These are phyloP conservation scores for Heliconius hermathena DNA, from an alignment of 1,140 invertebrate species.

Conservation along the genomic window DNA sequence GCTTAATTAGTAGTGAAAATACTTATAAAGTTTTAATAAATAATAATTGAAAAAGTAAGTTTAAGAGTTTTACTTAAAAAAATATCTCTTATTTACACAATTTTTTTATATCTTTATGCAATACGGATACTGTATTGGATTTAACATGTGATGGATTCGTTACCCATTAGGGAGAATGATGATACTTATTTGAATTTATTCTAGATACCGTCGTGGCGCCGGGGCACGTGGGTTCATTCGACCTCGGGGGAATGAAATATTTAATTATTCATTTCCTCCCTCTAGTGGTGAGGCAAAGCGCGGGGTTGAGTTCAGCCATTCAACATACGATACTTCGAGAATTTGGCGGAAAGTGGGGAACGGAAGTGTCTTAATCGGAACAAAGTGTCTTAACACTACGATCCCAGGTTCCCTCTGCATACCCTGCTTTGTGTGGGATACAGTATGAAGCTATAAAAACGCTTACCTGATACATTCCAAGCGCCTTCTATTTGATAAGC, in stretches of 20 bases:
- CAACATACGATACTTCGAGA: background rate
- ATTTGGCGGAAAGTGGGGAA: background rate
- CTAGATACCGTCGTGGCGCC: background rate
- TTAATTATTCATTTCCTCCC: background rate
- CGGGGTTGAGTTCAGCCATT: background rate
- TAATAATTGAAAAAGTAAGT: no score
- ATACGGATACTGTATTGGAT: no score
- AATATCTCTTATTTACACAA: no score
- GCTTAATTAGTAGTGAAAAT: no score
- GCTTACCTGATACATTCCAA: slow-evolving; percentile 79
- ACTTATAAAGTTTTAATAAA: no score
- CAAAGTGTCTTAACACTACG: background rate
- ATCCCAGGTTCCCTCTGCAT: background rate
- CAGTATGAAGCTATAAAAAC: background rate
- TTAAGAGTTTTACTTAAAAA: no score
- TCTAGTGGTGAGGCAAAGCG: background rate
- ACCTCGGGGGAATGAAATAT: background rate
- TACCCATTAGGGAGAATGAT: no score
- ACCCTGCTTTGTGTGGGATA: background rate
- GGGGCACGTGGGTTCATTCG: background rate
- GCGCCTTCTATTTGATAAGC: slow-evolving; percentile 80
- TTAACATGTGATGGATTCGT: no score
- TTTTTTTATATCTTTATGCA: no score
- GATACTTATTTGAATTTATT: no score
- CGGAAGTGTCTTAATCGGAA: no score